phyloP scores from a whole-genome alignment of 2,113 vertebrate genomes.

The Gallinago jamesoni region DNA sequence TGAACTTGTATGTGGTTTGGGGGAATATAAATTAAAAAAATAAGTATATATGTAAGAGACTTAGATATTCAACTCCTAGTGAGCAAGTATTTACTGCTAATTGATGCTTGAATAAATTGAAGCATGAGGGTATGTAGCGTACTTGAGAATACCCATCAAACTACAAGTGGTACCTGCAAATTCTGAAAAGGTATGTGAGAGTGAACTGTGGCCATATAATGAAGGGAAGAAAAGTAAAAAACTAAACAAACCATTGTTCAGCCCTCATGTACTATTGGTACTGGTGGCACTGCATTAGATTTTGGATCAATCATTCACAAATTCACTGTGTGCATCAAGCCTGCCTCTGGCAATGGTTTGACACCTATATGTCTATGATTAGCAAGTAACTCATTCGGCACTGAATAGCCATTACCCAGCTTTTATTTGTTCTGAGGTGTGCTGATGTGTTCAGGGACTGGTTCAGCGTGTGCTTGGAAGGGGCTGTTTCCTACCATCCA shows the following conservation, averaged over 20 bases:
- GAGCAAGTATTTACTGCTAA: neutral
- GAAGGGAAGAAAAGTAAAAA: neutral
- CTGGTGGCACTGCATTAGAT: no score
- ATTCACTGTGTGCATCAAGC: neutral
- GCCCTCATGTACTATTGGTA: accelerated
- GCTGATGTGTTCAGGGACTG: neutral
- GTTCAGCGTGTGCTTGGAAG: neutral
- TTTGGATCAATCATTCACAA: neutral
- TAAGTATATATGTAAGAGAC: neutral
- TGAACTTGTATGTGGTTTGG: neutral
- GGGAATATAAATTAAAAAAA: neutral
- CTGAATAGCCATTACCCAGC: neutral
- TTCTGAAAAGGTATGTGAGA: neutral
- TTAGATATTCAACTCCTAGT: neutral
- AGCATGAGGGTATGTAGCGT: neutral
- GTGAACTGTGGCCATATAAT: neutral
- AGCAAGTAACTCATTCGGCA: neutral
- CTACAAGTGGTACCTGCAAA: neutral
- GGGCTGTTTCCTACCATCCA: neutral
- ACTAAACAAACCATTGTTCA: neutral
- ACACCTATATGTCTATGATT: accelerated
- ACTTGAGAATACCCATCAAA: neutral
- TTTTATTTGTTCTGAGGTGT: neutral
- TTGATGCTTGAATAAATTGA: neutral
- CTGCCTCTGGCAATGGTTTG: neutral